Conservation (phyloP, 92 coral and sea anemone species). For the Pocillopora meandrina region DNA sequence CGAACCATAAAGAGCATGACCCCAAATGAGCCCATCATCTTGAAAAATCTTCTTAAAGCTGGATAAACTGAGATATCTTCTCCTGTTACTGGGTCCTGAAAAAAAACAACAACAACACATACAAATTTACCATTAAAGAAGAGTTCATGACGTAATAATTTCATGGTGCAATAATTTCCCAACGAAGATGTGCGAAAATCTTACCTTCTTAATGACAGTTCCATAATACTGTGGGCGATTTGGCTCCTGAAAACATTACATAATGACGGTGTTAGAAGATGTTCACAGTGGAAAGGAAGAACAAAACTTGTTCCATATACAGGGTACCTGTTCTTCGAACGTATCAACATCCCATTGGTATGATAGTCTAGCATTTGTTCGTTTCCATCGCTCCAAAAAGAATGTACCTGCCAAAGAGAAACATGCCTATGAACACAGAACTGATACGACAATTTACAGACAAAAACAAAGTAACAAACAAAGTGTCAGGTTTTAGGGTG, state of each 20-base stretch:
- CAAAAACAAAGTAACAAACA: no score
- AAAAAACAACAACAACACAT: not conserved
- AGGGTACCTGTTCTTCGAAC: constrained; percentile 89
- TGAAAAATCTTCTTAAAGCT: constrained; percentile 47
- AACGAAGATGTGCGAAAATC: not conserved
- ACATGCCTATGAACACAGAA: no score
- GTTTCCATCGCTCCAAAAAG: constrained; percentile 92
- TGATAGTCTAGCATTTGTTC: constrained; percentile 81
- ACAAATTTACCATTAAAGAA: not conserved
- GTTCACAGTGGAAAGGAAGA: not conserved
- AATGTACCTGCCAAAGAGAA: constrained; percentile 73
- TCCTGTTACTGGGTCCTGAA: constrained; percentile 93
- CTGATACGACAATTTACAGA: no score
- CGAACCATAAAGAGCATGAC: constrained; percentile 91
- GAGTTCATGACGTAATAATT: not conserved
- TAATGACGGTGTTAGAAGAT: not conserved
- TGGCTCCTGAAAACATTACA: constrained; percentile 64
- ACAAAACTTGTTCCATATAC: not conserved
- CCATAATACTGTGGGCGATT: constrained; percentile 97
- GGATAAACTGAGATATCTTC: constrained; percentile 87
- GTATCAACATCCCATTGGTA: constrained; percentile 96
- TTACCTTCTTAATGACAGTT: constrained; percentile 81
- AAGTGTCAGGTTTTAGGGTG: no score
- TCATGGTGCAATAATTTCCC: not conserved
- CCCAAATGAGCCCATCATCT: constrained; percentile 87